Conservation (phyloP, 2,797 vertebrate species). For the Xenopus petersii region DNA sequence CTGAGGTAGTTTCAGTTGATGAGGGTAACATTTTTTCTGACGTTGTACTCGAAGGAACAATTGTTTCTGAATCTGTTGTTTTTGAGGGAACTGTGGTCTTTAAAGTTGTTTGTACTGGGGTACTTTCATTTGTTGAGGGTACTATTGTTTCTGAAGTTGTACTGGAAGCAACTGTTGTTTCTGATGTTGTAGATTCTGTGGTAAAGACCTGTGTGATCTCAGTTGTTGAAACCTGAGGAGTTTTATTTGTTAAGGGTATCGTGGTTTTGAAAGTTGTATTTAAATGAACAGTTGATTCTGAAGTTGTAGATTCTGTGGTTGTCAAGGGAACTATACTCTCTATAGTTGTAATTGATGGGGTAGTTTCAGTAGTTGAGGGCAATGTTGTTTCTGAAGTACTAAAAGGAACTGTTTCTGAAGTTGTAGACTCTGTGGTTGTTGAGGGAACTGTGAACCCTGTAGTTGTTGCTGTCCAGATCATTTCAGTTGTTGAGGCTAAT, state of each 20-base stretch:
- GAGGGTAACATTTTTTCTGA: neutral
- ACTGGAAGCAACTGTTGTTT: neutral
- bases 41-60: neutral
- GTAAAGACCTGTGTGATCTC: neutral
- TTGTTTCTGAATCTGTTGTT: neutral
- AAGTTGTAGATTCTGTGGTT: neutral
- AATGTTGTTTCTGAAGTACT: too few relatives aligned
- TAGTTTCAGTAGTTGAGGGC: too few relatives aligned
- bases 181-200: neutral
- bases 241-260: neutral
- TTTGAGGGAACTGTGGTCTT: too few relatives aligned
- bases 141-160: neutral
- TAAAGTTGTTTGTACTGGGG: neutral
- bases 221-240: neutral
- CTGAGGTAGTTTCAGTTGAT: neutral
- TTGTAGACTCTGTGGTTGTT: too few relatives aligned
- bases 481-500: too few relatives aligned
- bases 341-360: too few relatives aligned
- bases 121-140: neutral
- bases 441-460: too few relatives aligned
- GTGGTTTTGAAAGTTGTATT: neutral
- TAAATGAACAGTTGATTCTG: too few relatives aligned
- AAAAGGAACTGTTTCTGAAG: too few relatives aligned
- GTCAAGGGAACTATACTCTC: too few relatives aligned
- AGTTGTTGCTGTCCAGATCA: too few relatives aligned